These are phyloP conservation scores for Callimorpha dominula DNA, from an alignment of 2,888 invertebrate genomes.

Conservation along the genomic window DNA sequence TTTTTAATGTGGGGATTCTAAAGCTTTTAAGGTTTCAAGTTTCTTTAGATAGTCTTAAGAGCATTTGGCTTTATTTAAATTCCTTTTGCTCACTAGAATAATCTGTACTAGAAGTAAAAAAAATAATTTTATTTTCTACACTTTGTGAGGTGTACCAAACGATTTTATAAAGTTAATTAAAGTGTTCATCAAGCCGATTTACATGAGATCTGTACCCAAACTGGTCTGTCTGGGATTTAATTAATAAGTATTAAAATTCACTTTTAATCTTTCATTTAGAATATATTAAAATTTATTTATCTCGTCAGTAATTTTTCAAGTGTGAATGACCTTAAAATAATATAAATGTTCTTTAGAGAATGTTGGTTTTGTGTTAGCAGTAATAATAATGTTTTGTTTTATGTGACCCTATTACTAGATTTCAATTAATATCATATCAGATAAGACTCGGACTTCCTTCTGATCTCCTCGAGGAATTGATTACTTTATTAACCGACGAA, in stretches of 20 bases:
- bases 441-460: no score
- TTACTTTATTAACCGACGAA: no score
- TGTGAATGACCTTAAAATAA: not conserved
- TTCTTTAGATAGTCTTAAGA: not conserved
- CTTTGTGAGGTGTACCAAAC: not conserved
- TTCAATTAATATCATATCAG: not conserved
- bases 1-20: not conserved
- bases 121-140: slow-evolving; percentile 3
- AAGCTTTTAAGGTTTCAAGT: not conserved
- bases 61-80: not conserved
- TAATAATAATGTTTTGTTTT: not conserved
- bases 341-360: not conserved
- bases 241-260: slow-evolving; percentile 11
- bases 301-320: not conserved
- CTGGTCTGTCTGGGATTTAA: not conserved
- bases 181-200: slow-evolving; percentile 5
- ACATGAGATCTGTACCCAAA: slow-evolving; percentile 3
- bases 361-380: not conserved
- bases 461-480: no score
- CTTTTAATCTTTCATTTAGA: not conserved
- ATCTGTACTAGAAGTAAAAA: not conserved
- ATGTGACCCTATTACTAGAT: not conserved
- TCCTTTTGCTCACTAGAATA: not conserved
- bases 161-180: slow-evolving; percentile 16
- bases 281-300: not conserved